Evolutionary conservation across 2,113 vertebrate species (phyloP).

Genomic region (Martes martes): DNA sequence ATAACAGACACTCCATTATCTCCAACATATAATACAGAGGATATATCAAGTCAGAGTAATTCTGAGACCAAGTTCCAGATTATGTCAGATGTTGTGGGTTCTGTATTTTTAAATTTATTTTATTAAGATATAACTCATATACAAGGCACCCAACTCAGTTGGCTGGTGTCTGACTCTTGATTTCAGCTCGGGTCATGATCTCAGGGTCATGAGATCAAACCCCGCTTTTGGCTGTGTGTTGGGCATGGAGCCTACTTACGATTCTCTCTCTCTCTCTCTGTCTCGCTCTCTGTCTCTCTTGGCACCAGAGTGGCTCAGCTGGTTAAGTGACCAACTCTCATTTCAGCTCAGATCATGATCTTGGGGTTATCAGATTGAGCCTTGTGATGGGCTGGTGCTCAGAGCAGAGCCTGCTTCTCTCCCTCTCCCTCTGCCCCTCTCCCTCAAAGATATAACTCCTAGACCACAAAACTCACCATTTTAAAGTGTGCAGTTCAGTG

Average conservation of each 20-base stretch:
- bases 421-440: too few relatives aligned
- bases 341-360: too few relatives aligned
- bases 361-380: too few relatives aligned
- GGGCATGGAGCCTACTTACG: background rate
- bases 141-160: background rate
- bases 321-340: too few relatives aligned
- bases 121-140: background rate
- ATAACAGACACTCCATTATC: background rate
- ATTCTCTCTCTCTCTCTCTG: background rate
- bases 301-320: too few relatives aligned
- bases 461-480: background rate
- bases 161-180: too few relatives aligned
- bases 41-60: background rate
- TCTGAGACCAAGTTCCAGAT: background rate
- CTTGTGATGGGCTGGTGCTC: too few relatives aligned
- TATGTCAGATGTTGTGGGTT: background rate
- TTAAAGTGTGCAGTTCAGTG: background rate
- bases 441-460: background rate
- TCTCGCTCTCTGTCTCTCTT: too few relatives aligned
- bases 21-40: background rate
- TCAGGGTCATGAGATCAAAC: background rate
- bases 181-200: background rate
- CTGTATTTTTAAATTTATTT: background rate
- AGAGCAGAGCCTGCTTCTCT: too few relatives aligned
- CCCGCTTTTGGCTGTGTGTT: background rate